These are phyloP conservation scores for Gobionotothen gibberifrons DNA, from an alignment of 2,797 vertebrate species.

Conservation along the genomic window DNA sequence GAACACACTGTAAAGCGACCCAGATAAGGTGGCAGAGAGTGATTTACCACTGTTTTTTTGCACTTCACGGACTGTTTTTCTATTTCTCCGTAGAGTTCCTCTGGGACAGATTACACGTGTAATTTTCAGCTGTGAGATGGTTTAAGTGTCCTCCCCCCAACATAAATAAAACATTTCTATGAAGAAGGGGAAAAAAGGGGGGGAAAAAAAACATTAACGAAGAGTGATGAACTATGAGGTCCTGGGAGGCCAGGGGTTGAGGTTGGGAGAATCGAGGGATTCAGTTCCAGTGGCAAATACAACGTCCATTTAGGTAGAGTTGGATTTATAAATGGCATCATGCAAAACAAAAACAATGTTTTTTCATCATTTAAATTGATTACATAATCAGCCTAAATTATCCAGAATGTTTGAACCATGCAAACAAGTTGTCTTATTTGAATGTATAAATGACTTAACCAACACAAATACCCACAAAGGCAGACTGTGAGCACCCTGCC, in stretches of 20 bases:
- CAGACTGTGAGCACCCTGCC: conserved; percentile 64
- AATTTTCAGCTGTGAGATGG: conserved; percentile 86
- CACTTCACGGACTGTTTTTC: conserved; percentile 83
- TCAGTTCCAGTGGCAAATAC: conserved; percentile 53
- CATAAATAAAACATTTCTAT: conserved; percentile 78
- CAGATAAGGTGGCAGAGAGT: conserved; percentile 80
- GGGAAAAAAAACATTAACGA: conserved; percentile 60
- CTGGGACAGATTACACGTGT: conserved; percentile 84
- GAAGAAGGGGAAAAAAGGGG: conserved; percentile 41
- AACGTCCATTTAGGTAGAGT: conserved; percentile 30
- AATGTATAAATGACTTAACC: conserved; percentile 13
- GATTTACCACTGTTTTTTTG: conserved; percentile 85
- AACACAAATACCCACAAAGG: conserved; percentile 37
- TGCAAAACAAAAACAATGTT: neutral
- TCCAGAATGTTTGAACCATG: conserved; percentile 29
- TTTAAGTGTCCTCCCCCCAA: conserved; percentile 78
- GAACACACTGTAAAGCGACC: conserved; percentile 72
- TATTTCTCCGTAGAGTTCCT: conserved; percentile 79
- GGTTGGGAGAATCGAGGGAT: conserved; percentile 43
- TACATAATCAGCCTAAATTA: neutral
- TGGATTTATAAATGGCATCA: conserved; percentile 14
- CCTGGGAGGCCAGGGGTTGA: conserved; percentile 50
- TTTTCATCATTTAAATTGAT: conserved; percentile 12
- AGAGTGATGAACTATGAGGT: conserved; percentile 78
- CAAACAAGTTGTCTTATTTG: conserved; percentile 28